These are phyloP conservation scores for Sarcophaga peregrina DNA, from an alignment of 1,140 invertebrate species.

Conservation along the genomic window DNA sequence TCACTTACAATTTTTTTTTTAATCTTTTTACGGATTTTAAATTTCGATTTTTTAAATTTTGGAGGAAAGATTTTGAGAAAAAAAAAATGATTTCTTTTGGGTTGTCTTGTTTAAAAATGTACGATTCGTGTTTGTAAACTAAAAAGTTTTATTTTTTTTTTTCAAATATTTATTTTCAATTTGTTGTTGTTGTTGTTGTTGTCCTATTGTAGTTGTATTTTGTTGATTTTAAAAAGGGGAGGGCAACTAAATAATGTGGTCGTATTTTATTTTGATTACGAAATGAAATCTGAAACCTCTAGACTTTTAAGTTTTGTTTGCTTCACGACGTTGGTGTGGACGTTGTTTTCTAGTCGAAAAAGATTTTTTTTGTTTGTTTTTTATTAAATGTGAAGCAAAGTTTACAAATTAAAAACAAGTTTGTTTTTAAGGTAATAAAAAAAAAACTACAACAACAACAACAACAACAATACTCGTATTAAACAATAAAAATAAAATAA, in stretches of 20 bases:
- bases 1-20: neutral
- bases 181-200: slow-evolving; percentile 2
- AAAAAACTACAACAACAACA: neutral
- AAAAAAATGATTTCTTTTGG: too few relatives aligned
- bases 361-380: neutral
- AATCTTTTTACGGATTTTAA: neutral
- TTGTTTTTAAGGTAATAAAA: neutral
- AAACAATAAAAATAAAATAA: too few relatives aligned
- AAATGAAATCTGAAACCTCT: slow-evolving; percentile 24
- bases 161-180: neutral
- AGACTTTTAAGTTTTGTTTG: neutral
- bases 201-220: slow-evolving; percentile 1
- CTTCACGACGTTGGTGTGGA: neutral
- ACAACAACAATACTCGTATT: neutral
- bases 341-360: neutral
- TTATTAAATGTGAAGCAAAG: neutral
- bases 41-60: neutral
- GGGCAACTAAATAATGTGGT: slow-evolving; percentile 1
- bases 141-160: too few relatives aligned
- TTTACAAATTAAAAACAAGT: slow-evolving; percentile 25
- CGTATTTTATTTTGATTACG: slow-evolving; percentile 25
- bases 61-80: neutral
- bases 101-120: neutral
- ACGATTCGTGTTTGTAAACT: neutral
- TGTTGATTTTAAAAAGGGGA: neutral